phyloP scores from a whole-genome alignment of 2,888 invertebrate genomes.

The Polydrusus pterygomalis region DNA sequence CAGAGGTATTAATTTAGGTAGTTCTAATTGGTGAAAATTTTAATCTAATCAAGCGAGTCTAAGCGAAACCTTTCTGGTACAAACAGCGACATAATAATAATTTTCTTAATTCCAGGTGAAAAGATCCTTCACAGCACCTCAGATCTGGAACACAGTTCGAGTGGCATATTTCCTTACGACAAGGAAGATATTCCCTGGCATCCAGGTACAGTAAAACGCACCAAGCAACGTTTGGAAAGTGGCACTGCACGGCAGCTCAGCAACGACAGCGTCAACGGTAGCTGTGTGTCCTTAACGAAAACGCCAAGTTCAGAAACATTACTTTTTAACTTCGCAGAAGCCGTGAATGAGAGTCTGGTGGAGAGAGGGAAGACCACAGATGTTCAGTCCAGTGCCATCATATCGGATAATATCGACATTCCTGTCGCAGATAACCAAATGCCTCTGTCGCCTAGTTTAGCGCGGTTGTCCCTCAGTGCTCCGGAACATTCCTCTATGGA shows the following conservation, averaged over 20 bases:
- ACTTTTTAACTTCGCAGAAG: conserved; percentile 64
- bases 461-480: conserved; percentile 78
- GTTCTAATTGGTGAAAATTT: no score
- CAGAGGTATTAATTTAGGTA: no score
- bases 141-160: conserved; percentile 66
- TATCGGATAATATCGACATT: conserved; percentile 75
- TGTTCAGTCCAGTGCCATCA: conserved; percentile 76
- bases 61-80: not conserved
- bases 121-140: conserved; percentile 59
- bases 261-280: conserved; percentile 57
- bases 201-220: conserved; percentile 82
- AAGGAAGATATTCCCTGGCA: conserved; percentile 80
- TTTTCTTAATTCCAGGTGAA: conserved; percentile 54
- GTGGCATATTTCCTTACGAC: conserved; percentile 75
- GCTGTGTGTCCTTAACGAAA: conserved; percentile 59
- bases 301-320: conserved; percentile 69
- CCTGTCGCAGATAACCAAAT: conserved; percentile 64
- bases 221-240: conserved; percentile 82
- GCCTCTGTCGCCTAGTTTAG: conserved; percentile 63
- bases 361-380: conserved; percentile 61
- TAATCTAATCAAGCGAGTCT: no score
- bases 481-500: conserved; percentile 75
- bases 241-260: conserved; percentile 63
- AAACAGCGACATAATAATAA: not conserved
- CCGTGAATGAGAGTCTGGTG: conserved; percentile 63